Evolutionary conservation across 2,113 vertebrate genomes (phyloP), one percentile per base, ranked within the genome.

Genomic region (Trematocara zebra): DNA sequence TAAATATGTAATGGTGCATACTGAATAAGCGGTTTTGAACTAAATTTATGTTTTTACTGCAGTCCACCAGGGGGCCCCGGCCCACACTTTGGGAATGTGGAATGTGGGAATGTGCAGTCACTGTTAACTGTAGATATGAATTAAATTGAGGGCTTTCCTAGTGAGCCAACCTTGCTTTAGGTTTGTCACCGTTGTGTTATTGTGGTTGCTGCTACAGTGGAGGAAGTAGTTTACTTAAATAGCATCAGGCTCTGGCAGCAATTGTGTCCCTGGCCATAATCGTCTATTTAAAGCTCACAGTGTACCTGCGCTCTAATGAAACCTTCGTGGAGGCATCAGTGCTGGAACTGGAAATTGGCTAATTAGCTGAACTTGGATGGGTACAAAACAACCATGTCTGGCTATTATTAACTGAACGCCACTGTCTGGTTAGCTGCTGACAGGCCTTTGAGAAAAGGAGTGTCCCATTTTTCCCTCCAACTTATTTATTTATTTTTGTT

Each of bases 351-450:
- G 82, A 91, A 79, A 86, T 64, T 72, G 87, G 83, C 85, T 88
- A 88, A 85, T 84, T 82, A 57, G 59, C 64, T 52, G 84, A 81
- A 81, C 80, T 78, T 59, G 78, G 59, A 72, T 10, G 84, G 59
- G 78, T 28, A 79, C 84, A 80, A 92, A 92, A 93, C 91, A 89
- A 91, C 91, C 82, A 91, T 86, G 87, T 82, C 82, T 23, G 80
- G 78, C 91, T 94, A 93, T 95, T 92, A 92, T 95, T 97, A 95
- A 85, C 92, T 15, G 28, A 88, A 84, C 12, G 35, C 72, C 53
- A 80, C 83, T 89, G 87, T 92, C 85, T 92, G 88, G 78, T 90
- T 88, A 59, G 82, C 56, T 83, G 87, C 78, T 90, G 81, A 88
- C 93, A 74, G 72, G 49, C n/a, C 57, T 81, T 82, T 76, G 82